Conservation (phyloP, 2,797 vertebrate genomes). For the Prionace glauca region DNA sequence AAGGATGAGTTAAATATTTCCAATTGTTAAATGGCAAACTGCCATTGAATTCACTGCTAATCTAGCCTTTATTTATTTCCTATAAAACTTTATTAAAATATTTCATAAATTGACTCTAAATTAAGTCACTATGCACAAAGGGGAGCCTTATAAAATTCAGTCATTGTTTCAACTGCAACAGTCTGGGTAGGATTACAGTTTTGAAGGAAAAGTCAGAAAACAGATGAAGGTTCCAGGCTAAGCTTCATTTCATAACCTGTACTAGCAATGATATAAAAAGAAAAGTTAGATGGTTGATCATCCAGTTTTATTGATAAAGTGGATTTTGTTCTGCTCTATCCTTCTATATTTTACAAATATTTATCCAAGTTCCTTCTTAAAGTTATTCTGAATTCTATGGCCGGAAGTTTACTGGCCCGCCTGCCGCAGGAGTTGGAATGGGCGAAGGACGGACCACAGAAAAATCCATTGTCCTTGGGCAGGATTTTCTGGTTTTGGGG, state of each 20-base stretch:
- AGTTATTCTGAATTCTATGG: not conserved
- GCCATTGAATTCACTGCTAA: not conserved
- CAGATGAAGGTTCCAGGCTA: not conserved
- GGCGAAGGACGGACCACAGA: no score
- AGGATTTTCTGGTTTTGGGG: no score
- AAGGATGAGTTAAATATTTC: slow-evolving; percentile 32
- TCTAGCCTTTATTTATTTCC: slow-evolving; percentile 21
- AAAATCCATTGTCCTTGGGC: no score
- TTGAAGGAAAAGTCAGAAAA: not conserved
- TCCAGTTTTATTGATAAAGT: slow-evolving; percentile 14
- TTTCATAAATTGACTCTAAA: slow-evolving; percentile 34
- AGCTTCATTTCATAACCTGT: slow-evolving; percentile 21
- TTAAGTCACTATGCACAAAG: slow-evolving; percentile 35
- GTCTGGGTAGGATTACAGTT: slow-evolving; percentile 33
- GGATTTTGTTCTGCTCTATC: not conserved
- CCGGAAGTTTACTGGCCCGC: no score
- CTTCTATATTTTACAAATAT: not conserved
- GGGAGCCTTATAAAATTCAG: slow-evolving; percentile 16
- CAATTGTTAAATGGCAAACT: slow-evolving; percentile 23
- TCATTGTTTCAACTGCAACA: slow-evolving; percentile 22
- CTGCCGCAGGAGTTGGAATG: no score
- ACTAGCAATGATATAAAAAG: not conserved
- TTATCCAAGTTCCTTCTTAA: not conserved
- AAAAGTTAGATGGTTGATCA: not conserved
- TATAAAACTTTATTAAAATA: slow-evolving; percentile 26